Evolutionary conservation across 1,140 invertebrate species (phyloP).

Genomic region (Drosophila jambulina): DNA sequence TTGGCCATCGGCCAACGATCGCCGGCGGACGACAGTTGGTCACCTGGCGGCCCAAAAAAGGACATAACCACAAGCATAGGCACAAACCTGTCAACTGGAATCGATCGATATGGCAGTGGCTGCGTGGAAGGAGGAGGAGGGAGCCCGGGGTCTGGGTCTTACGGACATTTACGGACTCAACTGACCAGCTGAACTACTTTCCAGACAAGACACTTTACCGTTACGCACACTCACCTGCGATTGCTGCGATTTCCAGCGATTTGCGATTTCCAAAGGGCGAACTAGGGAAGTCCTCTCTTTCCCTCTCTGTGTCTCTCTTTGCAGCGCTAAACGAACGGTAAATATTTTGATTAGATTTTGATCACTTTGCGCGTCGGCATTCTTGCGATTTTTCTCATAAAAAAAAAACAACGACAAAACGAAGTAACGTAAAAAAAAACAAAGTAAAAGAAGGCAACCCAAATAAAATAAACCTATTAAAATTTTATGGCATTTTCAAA

Average conservation of each 20-base stretch:
- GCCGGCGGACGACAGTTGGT: constrained; percentile 14
- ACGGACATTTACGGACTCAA: constrained; percentile 69
- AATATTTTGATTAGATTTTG: constrained; percentile 49
- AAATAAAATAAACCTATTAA: constrained; percentile 61
- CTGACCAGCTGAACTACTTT: constrained; percentile 81
- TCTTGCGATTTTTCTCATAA: constrained; percentile 45
- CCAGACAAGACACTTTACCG: constrained; percentile 57
- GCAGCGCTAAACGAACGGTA: constrained; percentile 39
- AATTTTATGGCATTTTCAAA: constrained; percentile 59
- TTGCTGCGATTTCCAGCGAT: constrained; percentile 16
- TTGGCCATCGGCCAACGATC: constrained; percentile 50
- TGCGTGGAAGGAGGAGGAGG: not conserved
- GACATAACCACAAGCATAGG: constrained; percentile 51
- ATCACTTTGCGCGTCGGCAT: constrained; percentile 30
- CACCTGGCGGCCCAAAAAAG: constrained; percentile 67
- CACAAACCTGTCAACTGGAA: constrained; percentile 69
- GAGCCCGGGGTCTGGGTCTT: constrained; percentile 5
- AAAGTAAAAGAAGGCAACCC: constrained; percentile 29
- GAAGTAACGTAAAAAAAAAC: constrained; percentile 20
- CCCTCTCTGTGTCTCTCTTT: no score
- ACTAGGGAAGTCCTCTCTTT: not conserved
- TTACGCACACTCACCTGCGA: constrained; percentile 52
- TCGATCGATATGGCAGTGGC: constrained; percentile 49
- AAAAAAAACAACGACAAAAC: constrained; percentile 3
- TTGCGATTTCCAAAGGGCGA: constrained; percentile 21